Evolutionary conservation across 92 coral and sea anemone species (phyloP).

Genomic region (Umimayanthus kanabou): DNA sequence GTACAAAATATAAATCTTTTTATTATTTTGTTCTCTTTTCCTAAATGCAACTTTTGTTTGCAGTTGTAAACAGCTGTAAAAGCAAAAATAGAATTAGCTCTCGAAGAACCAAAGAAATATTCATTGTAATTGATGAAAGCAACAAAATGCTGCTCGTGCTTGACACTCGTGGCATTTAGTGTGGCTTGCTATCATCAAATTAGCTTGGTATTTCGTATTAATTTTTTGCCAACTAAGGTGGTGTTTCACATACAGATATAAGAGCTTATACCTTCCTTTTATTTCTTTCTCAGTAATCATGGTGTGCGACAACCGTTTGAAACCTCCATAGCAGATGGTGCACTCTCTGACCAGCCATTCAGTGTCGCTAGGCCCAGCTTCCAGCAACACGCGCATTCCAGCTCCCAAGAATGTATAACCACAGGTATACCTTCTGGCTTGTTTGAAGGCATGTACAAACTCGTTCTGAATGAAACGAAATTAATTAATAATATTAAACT

Average conservation of each 20-base stretch:
- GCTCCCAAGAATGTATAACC: background rate
- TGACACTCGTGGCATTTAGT: no score
- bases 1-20: no score
- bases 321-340: background rate
- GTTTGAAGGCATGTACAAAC: background rate
- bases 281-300: background rate
- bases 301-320: background rate
- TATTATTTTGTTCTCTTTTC: no score
- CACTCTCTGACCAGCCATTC: conserved; percentile 1
- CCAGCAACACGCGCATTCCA: background rate
- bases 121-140: background rate
- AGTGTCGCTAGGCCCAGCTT: background rate
- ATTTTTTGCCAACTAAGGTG: background rate
- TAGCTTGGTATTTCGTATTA: no score
- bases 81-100: no score
- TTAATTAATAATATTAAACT: background rate
- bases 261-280: background rate
- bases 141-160: no score
- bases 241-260: background rate
- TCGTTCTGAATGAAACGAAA: conserved; percentile 4
- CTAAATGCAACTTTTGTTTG: no score
- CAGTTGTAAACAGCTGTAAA: no score
- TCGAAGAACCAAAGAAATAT: background rate
- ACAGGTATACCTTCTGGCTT: background rate
- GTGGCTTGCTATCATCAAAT: no score